Percentiles rank a stretch among this genome's conserved stretches.
Conservation (phyloP, 2,888 invertebrate species). For the Netelia melanura region DNA sequence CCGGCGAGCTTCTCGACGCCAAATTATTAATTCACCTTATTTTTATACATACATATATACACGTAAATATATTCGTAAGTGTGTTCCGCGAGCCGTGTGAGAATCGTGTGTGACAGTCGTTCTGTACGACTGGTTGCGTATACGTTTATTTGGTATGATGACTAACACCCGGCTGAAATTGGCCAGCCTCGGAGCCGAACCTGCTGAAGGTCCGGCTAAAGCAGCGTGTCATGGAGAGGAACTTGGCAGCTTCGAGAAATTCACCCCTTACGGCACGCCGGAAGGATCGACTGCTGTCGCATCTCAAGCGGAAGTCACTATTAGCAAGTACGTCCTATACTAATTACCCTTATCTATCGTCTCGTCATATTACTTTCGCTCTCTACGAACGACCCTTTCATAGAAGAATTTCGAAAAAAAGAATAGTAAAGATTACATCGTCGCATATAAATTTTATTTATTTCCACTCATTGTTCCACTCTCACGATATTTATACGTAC, state of each 20-base stretch:
- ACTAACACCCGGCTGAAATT: slow-evolving; percentile 84
- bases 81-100: slow-evolving; percentile 49
- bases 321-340: slow-evolving; percentile 86
- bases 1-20: neutral
- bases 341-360: slow-evolving; percentile 69
- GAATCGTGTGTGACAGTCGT: slow-evolving; percentile 61
- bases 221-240: slow-evolving; percentile 97
- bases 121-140: slow-evolving; percentile 62
- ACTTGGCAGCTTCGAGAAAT: slow-evolving; percentile 88
- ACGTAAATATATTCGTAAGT: slow-evolving; percentile 51
- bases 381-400: neutral
- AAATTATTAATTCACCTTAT: neutral
- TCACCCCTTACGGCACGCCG: slow-evolving; percentile 95
- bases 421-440: neutral
- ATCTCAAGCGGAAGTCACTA: slow-evolving; percentile 90
- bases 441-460: neutral
- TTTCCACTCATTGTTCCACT: slow-evolving; percentile 16
- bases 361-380: neutral
- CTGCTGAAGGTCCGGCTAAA: slow-evolving; percentile 96
- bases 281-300: slow-evolving; percentile 91
- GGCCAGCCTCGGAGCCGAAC: slow-evolving; percentile 97
- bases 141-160: slow-evolving; percentile 76
- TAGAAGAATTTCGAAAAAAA: neutral
- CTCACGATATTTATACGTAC: neutral
- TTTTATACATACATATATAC: slow-evolving; percentile 22